A percentile compares a stretch with the other conserved stretches of the same genome.
These are phyloP conservation scores for Ochropacha duplaris DNA, from an alignment of 2,888 invertebrate species.

Conservation along the genomic window DNA sequence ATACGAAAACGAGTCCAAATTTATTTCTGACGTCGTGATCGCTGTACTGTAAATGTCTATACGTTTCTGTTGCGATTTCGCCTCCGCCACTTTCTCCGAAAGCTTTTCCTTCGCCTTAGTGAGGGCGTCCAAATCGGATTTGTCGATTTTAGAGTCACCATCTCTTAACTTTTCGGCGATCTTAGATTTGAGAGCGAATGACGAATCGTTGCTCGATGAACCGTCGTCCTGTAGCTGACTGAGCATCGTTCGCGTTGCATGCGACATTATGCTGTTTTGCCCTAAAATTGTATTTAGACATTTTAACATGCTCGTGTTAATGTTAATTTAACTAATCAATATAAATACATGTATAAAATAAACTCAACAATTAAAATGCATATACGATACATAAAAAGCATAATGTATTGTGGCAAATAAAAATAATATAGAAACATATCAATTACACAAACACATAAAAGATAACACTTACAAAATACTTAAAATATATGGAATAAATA, in stretches of 20 bases:
- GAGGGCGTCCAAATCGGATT: slow-evolving; percentile 65
- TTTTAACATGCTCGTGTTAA: slow-evolving; percentile 5
- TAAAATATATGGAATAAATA: slow-evolving; percentile 18
- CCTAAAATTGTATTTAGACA: slow-evolving; percentile 58
- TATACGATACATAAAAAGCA: neutral
- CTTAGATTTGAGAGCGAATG: slow-evolving; percentile 70
- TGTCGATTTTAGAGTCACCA: slow-evolving; percentile 52
- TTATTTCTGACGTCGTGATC: slow-evolving; percentile 77
- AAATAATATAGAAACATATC: slow-evolving; percentile 29
- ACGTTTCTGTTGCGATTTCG: slow-evolving; percentile 67
- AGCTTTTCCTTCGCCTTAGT: slow-evolving; percentile 73
- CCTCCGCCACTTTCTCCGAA: slow-evolving; percentile 71
- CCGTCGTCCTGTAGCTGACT: slow-evolving; percentile 81
- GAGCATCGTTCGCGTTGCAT: slow-evolving; percentile 73
- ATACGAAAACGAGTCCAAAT: slow-evolving; percentile 80
- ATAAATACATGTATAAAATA: slow-evolving; percentile 15
- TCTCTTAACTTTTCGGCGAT: slow-evolving; percentile 47
- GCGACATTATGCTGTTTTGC: slow-evolving; percentile 66
- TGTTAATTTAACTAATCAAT: slow-evolving; percentile 4
- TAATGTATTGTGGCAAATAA: slow-evolving; percentile 12
- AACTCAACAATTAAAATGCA: neutral
- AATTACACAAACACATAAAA: neutral
- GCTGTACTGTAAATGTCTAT: slow-evolving; percentile 82
- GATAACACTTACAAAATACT: slow-evolving; percentile 19
- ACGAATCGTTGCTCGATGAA: slow-evolving; percentile 79